Percentiles rank a stretch among this genome's conserved stretches.
Conservation (phyloP, 2,888 invertebrate genomes). For the Oligia latruncula region DNA sequence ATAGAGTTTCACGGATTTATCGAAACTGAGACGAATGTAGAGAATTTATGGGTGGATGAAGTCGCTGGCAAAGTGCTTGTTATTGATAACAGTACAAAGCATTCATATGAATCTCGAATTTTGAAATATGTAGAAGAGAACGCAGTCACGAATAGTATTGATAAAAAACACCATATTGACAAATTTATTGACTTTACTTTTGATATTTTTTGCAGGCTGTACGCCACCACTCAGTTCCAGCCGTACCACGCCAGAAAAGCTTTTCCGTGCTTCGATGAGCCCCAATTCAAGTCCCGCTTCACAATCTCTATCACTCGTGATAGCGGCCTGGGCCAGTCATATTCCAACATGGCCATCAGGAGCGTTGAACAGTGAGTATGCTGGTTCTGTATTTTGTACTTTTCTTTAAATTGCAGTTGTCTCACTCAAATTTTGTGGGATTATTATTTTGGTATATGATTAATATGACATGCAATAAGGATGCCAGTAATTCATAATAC, state of each 20-base stretch:
- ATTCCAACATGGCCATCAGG: slow-evolving; percentile 92
- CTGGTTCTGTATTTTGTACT: not conserved
- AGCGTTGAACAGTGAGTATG: slow-evolving; percentile 75
- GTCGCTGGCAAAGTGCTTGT: not conserved
- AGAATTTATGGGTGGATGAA: not conserved
- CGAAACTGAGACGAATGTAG: not conserved
- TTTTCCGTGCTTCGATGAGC: slow-evolving; percentile 97
- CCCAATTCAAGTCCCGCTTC: slow-evolving; percentile 94
- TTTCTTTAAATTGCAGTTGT: not conserved
- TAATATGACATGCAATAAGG: not conserved
- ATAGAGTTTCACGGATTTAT: not conserved
- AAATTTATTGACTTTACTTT: not conserved
- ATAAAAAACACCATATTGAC: not conserved
- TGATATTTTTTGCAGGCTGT: slow-evolving; percentile 73
- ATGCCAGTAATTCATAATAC: not conserved
- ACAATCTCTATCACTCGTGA: slow-evolving; percentile 92
- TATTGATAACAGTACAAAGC: not conserved
- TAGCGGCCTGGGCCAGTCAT: slow-evolving; percentile 84
- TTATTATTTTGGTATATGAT: not conserved
- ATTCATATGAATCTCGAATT: not conserved
- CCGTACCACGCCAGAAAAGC: slow-evolving; percentile 94
- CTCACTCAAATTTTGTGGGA: not conserved
- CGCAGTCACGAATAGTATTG: not conserved
- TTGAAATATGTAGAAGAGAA: not conserved
- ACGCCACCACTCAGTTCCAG: slow-evolving; percentile 94